These are phyloP conservation scores for Pocota personata DNA, from an alignment of 2,888 invertebrate genomes.

Conservation along the genomic window DNA sequence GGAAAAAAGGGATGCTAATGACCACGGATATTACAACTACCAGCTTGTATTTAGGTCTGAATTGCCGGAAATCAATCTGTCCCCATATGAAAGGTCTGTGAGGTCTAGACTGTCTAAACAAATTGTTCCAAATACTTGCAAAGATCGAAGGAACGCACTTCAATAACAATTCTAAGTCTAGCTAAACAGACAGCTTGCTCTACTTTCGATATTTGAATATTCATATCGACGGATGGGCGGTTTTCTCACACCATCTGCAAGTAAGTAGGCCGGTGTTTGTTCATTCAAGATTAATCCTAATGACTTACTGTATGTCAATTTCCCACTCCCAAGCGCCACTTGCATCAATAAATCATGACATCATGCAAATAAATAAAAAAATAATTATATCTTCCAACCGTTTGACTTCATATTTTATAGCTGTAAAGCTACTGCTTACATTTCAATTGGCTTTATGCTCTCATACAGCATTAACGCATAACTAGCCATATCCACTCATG, in stretches of 20 bases:
- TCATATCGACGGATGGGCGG: slow-evolving; percentile 3
- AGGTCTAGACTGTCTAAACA: slow-evolving; percentile 18
- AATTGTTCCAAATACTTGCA: neutral
- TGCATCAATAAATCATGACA: slow-evolving; percentile 59
- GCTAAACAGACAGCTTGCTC: neutral
- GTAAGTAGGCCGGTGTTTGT: slow-evolving; percentile 37
- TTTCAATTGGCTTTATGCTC: slow-evolving; percentile 6
- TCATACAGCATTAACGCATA: neutral
- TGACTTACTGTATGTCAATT: slow-evolving; percentile 26
- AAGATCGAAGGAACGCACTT: neutral
- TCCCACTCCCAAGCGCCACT: slow-evolving; percentile 61
- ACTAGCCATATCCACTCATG: neutral
- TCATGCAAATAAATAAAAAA: slow-evolving; percentile 32
- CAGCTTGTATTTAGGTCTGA: too few species aligned
- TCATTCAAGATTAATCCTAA: slow-evolving; percentile 37
- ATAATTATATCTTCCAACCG: neutral
- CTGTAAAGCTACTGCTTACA: slow-evolving; percentile 1
- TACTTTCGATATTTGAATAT: slow-evolving; percentile 43
- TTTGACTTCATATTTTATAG: slow-evolving; percentile 1
- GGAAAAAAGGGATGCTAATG: too few species aligned
- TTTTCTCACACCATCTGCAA: slow-evolving; percentile 35
- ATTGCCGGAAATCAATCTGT: too few species aligned
- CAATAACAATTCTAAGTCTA: neutral
- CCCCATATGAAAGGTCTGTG: too few species aligned
- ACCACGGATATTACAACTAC: too few species aligned